A percentile compares a stretch with the other conserved stretches of the same genome.
phyloP scores from a whole-genome alignment of 1,140 invertebrate genomes.

The Drosophila truncata region DNA sequence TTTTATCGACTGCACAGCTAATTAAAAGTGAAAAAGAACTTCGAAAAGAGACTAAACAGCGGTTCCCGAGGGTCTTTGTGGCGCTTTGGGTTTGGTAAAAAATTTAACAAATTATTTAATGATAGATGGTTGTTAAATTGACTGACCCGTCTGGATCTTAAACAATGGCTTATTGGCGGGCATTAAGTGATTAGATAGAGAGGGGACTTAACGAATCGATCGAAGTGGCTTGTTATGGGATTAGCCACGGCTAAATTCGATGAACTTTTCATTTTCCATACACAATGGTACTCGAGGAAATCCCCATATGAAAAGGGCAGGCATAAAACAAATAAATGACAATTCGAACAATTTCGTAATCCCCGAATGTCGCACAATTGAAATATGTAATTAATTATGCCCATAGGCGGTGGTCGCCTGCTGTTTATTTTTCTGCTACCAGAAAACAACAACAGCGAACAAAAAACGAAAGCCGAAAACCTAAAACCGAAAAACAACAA shows the following conservation, averaged over 20 bases:
- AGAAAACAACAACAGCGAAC: slow-evolving; percentile 37
- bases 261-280: slow-evolving; percentile 30
- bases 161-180: slow-evolving; percentile 49
- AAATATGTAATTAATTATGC: slow-evolving; percentile 80
- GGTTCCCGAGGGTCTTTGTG: slow-evolving; percentile 55
- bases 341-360: slow-evolving; percentile 67
- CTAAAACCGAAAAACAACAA: slow-evolving; percentile 38
- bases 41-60: slow-evolving; percentile 13
- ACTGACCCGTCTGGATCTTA: slow-evolving; percentile 49
- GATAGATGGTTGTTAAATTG: slow-evolving; percentile 81
- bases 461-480: slow-evolving; percentile 19
- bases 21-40: slow-evolving; percentile 74
- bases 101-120: slow-evolving; percentile 83
- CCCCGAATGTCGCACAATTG: slow-evolving; percentile 74
- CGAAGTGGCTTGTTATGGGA: slow-evolving; percentile 36
- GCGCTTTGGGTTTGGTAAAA: slow-evolving; percentile 69
- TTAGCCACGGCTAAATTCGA: slow-evolving; percentile 22
- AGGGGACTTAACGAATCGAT: slow-evolving; percentile 27
- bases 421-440: slow-evolving; percentile 73
- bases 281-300: slow-evolving; percentile 26
- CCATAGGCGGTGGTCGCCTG: slow-evolving; percentile 64
- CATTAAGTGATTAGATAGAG: slow-evolving; percentile 73
- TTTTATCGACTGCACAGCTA: slow-evolving; percentile 81
- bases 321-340: slow-evolving; percentile 32
- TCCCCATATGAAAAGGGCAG: slow-evolving; percentile 32